Evolutionary conservation across 2,797 vertebrate species (phyloP).

Genomic region (Myoxocephalus aenaeus): DNA sequence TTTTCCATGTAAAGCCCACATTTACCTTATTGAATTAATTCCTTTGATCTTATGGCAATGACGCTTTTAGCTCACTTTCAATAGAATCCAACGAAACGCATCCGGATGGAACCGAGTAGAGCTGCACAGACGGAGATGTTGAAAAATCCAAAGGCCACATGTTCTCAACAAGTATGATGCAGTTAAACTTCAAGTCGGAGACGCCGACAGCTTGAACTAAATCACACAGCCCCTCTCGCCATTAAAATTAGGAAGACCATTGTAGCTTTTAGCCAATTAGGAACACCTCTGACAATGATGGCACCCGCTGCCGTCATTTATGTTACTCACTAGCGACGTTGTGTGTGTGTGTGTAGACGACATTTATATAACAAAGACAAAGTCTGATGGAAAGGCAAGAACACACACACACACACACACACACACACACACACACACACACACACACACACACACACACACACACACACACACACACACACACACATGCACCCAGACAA

Average conservation of each 20-base stretch:
- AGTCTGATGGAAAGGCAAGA: conserved; percentile 18
- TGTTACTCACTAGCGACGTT: conserved; percentile 36
- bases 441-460: neutral
- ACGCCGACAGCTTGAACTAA: conserved; percentile 28
- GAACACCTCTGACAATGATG: conserved; percentile 63
- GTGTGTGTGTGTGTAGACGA: conserved; percentile 15
- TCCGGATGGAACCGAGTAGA: neutral
- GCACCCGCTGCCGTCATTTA: conserved; percentile 61
- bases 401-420: neutral
- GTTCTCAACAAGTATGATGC: conserved; percentile 10
- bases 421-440: neutral
- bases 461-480: neutral
- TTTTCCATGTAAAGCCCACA: conserved; percentile 41
- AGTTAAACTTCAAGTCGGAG: conserved; percentile 12
- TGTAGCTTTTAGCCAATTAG: conserved; percentile 55
- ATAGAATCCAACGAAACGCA: conserved; percentile 30
- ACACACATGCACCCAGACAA: conserved; percentile 6
- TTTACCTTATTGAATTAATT: conserved; percentile 28
- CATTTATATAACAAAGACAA: neutral
- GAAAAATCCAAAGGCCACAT: neutral
- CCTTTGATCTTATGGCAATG: conserved; percentile 46
- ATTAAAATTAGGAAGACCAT: conserved; percentile 52
- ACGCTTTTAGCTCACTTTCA: conserved; percentile 35
- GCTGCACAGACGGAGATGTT: neutral
- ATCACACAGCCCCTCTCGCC: conserved; percentile 19